phyloP scores from a whole-genome alignment of 2,888 invertebrate genomes.

The Polyommatus icarus region DNA sequence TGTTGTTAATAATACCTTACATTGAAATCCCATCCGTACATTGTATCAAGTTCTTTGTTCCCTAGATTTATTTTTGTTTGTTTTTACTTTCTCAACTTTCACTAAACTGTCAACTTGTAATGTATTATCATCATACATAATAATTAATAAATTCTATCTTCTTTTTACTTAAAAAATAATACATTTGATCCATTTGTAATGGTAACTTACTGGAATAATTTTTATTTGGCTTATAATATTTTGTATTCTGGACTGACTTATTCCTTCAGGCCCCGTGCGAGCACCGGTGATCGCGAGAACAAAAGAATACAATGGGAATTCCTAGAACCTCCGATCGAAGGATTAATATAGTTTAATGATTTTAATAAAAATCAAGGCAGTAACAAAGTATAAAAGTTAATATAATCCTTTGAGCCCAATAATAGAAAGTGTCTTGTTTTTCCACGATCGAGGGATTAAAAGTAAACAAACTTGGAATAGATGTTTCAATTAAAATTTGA shows the following conservation, averaged over 20 bases:
- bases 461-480: no score
- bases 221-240: neutral
- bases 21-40: constrained; percentile 55
- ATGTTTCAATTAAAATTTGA: no score
- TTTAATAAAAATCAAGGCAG: no score
- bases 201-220: neutral
- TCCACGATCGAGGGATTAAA: no score
- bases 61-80: constrained; percentile 40
- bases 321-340: no score
- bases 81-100: constrained; percentile 57
- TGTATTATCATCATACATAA: neutral
- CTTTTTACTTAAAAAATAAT: neutral
- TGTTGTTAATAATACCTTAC: constrained; percentile 63
- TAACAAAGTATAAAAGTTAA: no score
- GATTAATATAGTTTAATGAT: no score
- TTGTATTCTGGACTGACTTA: neutral
- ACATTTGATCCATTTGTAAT: neutral
- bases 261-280: no score
- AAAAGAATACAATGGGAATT: no score
- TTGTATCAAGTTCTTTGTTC: constrained; percentile 55
- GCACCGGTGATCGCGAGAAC: no score
- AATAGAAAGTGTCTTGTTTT: no score
- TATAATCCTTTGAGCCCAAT: no score
- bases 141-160: neutral
- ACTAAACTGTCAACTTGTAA: constrained; percentile 45